Percentiles rank a stretch among this genome's conserved stretches.
Evolutionary conservation across 2,797 vertebrate genomes (phyloP).

Genomic region (Pseudocheirus occidentalis): DNA sequence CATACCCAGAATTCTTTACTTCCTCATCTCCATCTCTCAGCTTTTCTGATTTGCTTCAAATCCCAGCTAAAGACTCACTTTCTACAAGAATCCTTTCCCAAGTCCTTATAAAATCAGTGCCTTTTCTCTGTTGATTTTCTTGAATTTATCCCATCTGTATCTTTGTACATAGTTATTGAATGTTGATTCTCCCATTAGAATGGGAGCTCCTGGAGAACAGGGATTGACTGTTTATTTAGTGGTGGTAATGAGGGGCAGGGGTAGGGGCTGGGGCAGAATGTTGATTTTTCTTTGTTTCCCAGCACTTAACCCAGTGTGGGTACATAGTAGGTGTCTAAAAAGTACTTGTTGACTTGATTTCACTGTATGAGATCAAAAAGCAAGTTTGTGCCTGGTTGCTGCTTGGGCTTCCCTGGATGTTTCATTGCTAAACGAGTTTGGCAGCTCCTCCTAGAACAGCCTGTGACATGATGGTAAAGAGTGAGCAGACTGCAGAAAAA

Average conservation of each 20-base stretch:
- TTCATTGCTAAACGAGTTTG: conserved; percentile 63
- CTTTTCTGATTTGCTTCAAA: background rate
- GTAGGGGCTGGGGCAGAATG: background rate
- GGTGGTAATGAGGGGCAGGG: background rate
- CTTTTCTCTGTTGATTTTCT: background rate
- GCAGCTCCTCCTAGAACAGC: conserved; percentile 32
- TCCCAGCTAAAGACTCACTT: background rate
- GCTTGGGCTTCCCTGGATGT: background rate
- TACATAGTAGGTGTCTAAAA: background rate
- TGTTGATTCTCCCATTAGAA: background rate
- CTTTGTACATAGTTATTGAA: background rate
- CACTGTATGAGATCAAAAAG: background rate
- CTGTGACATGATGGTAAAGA: conserved; percentile 24
- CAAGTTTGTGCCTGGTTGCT: background rate
- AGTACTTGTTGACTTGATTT: background rate
- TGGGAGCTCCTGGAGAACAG: background rate
- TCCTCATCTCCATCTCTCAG: background rate
- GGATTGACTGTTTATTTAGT: background rate
- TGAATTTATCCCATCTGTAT: background rate
- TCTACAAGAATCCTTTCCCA: background rate
- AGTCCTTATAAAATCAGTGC: too few species aligned
- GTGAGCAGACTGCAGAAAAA: conserved; percentile 25
- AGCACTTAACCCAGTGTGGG: background rate
- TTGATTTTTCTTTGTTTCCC: background rate
- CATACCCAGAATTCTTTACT: background rate